A percentile compares a stretch with the other conserved stretches of the same genome.
Conservation (phyloP, 2,113 vertebrate genomes). For the Pteropus alecto region DNA sequence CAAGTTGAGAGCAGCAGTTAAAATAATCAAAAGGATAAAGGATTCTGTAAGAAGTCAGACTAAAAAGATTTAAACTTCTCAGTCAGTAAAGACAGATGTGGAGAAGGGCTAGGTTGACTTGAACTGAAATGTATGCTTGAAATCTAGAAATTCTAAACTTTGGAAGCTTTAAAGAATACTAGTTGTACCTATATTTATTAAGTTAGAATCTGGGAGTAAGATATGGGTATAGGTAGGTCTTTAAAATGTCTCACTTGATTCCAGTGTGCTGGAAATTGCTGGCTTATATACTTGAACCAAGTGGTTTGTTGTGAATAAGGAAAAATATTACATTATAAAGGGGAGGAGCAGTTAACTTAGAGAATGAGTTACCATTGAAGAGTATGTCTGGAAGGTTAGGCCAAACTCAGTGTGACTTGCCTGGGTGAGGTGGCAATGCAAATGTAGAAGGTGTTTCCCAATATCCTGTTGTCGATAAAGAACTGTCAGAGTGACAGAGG, state of each 20-base stretch:
- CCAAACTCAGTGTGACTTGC: not conserved
- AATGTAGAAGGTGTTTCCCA: not conserved
- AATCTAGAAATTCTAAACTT: not conserved
- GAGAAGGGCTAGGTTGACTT: not conserved
- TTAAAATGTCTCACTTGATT: not conserved
- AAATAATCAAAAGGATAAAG: constrained; percentile 38
- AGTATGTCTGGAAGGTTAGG: not conserved
- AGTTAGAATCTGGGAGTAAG: not conserved
- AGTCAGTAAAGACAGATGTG: not conserved
- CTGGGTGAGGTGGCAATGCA: not conserved
- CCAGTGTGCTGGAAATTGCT: not conserved
- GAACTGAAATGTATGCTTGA: not conserved
- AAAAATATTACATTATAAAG: not conserved
- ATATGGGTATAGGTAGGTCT: not conserved
- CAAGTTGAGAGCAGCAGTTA: not conserved
- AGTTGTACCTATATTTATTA: not conserved
- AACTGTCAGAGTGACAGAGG: not conserved
- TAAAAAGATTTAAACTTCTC: not conserved
- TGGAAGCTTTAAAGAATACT: not conserved
- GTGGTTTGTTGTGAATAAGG: not conserved
- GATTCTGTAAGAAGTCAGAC: constrained; percentile 2
- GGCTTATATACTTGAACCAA: not conserved
- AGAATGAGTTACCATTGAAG: not conserved
- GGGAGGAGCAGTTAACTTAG: not conserved
- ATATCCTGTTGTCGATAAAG: not conserved